phyloP scores from a whole-genome alignment of 1,140 invertebrate species.

The Trichonephila clavata region DNA sequence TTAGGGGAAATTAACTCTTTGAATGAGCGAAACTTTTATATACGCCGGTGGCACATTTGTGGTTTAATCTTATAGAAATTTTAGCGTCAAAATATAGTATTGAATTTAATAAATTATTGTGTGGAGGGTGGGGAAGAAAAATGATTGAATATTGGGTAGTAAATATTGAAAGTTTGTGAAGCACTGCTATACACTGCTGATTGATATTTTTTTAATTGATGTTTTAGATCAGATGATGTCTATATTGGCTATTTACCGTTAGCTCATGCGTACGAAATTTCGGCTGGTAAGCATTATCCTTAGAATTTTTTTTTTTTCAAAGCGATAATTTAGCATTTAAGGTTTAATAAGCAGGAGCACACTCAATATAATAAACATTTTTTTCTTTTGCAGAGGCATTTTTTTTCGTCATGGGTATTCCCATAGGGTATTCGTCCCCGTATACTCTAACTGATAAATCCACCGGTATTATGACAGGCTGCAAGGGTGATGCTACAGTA shows the following conservation, averaged over 20 bases:
- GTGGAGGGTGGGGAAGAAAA: no score
- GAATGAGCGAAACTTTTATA: no score
- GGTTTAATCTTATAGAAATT: no score
- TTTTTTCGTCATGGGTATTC: conserved; percentile 87
- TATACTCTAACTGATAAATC: conserved; percentile 94
- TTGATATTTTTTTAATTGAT: no score
- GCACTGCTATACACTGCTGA: no score
- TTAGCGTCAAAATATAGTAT: no score
- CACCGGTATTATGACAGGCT: conserved; percentile 95
- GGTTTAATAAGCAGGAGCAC: neutral
- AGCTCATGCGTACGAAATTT: conserved; percentile 98
- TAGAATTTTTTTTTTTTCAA: neutral
- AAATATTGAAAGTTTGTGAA: no score
- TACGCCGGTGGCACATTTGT: no score
- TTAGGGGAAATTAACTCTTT: no score
- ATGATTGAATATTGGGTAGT: no score
- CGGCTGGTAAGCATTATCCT: conserved; percentile 80
- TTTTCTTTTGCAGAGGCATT: conserved; percentile 82
- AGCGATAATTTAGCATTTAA: neutral
- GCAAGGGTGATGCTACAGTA: conserved; percentile 91
- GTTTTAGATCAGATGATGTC: conserved; percentile 85
- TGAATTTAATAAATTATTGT: no score
- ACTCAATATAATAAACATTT: neutral
- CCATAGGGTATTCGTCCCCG: conserved; percentile 97
- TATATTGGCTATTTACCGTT: conserved; percentile 98